Evolutionary conservation across 2,888 invertebrate genomes (phyloP), one percentile per base, ranked within the genome.

Genomic region (Chloroclystis v-ata): DNA sequence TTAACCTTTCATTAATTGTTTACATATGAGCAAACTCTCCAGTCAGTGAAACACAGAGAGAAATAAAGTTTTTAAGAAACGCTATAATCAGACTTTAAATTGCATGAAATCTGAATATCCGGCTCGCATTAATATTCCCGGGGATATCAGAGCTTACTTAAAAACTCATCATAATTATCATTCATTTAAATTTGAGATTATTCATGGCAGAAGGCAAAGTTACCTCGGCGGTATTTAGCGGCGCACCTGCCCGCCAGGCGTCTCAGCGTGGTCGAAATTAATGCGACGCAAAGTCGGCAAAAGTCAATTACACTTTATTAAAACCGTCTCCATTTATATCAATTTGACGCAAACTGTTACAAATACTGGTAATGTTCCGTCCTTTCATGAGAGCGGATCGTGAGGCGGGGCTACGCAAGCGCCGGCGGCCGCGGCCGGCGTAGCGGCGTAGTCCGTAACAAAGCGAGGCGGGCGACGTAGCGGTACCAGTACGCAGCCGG

Each of bases 221-320:
- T 78, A 69, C 75, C 72, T 67, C 61, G 75, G 68, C 73, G 78
- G 78, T 81, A 79, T 82, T 84, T 81, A 83, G 75, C 76, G 75
- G 67, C 78, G 78, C 84, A 86, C 84, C 86, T 86, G 85, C 85
- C 83, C 69, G 76, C 28, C 10, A 72, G 79, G 83, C 83, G 77
- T 78, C 82, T 85, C 78, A 79, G 80, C 83, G 82, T 83, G 83
- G 83, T 81, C 82, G 75, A 85, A 85, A 86, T 85, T 85, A 85
- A 84, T 84, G 84, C 81, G 82, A 82, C 81, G 82, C 81, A 81
- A 85, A 86, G 81, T 87, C 82, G 81, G 82, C 85, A 85, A 85
- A 86, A 87, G 86, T 87, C 86, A 86, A 87, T 87, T 87, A 87
- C 83, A 86, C 83, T 86, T 86, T 86, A 87, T 87, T 87, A 87